Evolutionary conservation across 2,113 vertebrate genomes (phyloP), one percentile per base, ranked within the genome.

Genomic region (Zapornia atra): DNA sequence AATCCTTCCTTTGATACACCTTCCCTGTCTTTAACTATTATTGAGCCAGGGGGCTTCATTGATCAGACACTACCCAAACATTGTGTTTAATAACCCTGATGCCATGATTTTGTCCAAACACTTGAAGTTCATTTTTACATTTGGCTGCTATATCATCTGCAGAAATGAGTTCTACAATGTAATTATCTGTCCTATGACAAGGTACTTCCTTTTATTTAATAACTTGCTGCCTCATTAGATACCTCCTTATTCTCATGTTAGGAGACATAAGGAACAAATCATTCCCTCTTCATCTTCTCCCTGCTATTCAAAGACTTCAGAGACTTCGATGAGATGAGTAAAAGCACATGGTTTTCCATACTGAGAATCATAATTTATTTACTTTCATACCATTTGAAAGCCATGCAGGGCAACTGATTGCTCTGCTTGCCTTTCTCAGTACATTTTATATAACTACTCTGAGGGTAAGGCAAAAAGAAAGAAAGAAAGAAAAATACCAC

Each of bases 211-310:
- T 77, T 59, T 60, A 90, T 83, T 93, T 59, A 92, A 68, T 64
- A 83, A 66, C 51, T 81, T 82, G 59, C 31, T 92, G 59, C 28
- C 31, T 92, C 82, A 92, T 73, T 86, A 94, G 73, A 70, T 59
- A 92, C 18, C 46, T 90, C 50, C 57, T 86, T 46, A 22, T 86
- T 82, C 50, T 54, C n/a, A 15, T 33, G 56, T 63, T 66, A 83
- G 63, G n/a, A 94, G n/a, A 75, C 25, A 70, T 28, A 81, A 88
- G 15, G 51, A 95, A 86, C 72, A 94, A 96, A 94, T 94, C 22
- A 65, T 79, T 90, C 48, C 20, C 29, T 87, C 61, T 56, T 87
- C 53, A 59, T 77, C 70, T 76, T 90, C 54, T 86, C 36, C 10
- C 64, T 78, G n/a, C 20, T 88, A 15, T 60, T 88, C 59, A 84